Percentiles rank a stretch among this genome's conserved stretches.
phyloP scores from a whole-genome alignment of 2,797 vertebrate species.

The Pteronotus mesoamericanus region DNA sequence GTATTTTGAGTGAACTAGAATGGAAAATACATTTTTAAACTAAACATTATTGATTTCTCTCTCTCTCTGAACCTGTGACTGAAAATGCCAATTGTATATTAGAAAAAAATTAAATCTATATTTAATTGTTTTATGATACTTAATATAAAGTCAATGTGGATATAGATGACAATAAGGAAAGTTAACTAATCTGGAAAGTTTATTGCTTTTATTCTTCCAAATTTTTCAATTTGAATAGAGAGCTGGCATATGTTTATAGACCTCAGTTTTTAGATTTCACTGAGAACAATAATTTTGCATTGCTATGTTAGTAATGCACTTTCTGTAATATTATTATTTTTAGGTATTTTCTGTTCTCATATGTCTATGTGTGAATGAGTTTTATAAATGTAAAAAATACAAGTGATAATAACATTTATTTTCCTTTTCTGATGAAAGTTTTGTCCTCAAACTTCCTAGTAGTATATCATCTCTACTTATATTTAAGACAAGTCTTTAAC shows the following conservation, averaged over 20 bases:
- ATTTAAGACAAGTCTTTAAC: slow-evolving; percentile 53
- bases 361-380: not conserved
- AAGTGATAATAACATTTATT: slow-evolving; percentile 25
- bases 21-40: not conserved
- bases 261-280: not conserved
- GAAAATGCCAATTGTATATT: not conserved
- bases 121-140: not conserved
- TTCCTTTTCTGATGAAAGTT: slow-evolving; percentile 34
- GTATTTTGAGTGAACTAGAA: slow-evolving; percentile 1
- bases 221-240: not conserved
- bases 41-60: not conserved
- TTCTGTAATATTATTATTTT: not conserved
- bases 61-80: not conserved
- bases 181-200: not conserved
- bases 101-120: not conserved
- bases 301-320: not conserved
- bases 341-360: not conserved
- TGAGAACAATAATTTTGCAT: not conserved
- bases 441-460: slow-evolving; percentile 16
- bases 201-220: not conserved
- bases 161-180: not conserved
- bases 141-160: not conserved
- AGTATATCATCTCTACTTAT: slow-evolving; percentile 28
- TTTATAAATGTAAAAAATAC: not conserved
- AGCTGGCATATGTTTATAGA: not conserved